Conservation (phyloP, 1,140 invertebrate genomes). For the Trichonephila clavipes region DNA sequence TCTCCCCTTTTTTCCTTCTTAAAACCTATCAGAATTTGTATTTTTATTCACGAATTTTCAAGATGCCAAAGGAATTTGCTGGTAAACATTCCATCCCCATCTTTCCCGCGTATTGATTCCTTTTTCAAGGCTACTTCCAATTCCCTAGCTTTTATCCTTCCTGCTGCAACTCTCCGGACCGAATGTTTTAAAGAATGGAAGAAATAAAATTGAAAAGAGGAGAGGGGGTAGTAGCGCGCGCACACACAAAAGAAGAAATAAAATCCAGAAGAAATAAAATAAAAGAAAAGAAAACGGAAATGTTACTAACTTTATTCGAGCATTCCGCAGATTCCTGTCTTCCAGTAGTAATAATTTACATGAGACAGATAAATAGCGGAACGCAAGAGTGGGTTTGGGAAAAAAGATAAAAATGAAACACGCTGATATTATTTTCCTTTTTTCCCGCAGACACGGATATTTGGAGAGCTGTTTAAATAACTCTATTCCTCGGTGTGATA, state of each 20-base stretch:
- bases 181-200: conserved; percentile 55
- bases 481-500: conserved; percentile 50
- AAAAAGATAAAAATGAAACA: conserved; percentile 63
- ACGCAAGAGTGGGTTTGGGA: background rate
- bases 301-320: conserved; percentile 74
- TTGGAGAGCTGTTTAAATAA: conserved; percentile 66
- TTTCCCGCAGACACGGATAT: background rate
- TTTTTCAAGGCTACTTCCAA: conserved; percentile 46
- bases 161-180: background rate
- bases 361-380: conserved; percentile 68
- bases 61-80: conserved; percentile 60
- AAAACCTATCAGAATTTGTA: conserved; percentile 72
- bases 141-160: background rate
- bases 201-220: conserved; percentile 53
- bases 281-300: conserved; percentile 50
- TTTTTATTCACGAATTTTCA: conserved; percentile 67
- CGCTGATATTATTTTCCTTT: conserved; percentile 51
- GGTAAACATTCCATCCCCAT: conserved; percentile 66
- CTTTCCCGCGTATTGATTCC: conserved; percentile 55
- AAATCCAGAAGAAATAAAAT: conserved; percentile 2
- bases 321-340: conserved; percentile 69
- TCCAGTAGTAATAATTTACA: conserved; percentile 71
- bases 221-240: background rate
- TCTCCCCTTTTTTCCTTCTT: background rate
- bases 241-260: background rate